phyloP scores from a whole-genome alignment of 2,888 invertebrate genomes.

The Platerodrilus igneus region DNA sequence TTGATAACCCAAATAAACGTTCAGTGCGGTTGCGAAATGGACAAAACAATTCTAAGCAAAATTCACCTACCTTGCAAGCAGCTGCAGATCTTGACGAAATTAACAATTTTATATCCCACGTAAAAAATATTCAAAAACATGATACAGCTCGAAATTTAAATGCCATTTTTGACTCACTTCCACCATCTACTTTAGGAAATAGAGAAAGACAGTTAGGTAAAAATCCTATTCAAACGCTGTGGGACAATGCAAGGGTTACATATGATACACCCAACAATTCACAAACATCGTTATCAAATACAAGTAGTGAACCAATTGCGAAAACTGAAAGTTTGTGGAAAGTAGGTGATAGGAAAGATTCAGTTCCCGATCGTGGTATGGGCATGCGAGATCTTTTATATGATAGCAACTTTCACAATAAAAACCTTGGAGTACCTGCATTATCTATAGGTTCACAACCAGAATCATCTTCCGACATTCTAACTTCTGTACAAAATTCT shows the following conservation, averaged over 20 bases:
- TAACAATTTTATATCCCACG: constrained; percentile 43
- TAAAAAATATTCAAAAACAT: constrained; percentile 37
- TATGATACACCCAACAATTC: too few species aligned
- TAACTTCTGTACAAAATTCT: constrained; percentile 4
- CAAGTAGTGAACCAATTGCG: too few species aligned
- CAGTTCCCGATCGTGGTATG: constrained; percentile 43
- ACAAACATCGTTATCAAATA: too few species aligned
- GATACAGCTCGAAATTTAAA: constrained; percentile 36
- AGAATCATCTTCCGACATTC: constrained; percentile 8
- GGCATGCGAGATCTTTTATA: constrained; percentile 16
- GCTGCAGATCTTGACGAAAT: constrained; percentile 41
- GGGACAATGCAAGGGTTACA: too few species aligned
- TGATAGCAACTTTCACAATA: background rate
- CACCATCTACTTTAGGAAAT: too few species aligned
- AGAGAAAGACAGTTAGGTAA: too few species aligned
- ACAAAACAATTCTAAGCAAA: too few species aligned
- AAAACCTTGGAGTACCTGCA: background rate
- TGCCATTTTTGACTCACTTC: constrained; percentile 27
- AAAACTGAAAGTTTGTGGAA: constrained; percentile 33
- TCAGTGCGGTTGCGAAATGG: too few species aligned
- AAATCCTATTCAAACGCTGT: too few species aligned
- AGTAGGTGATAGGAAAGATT: constrained; percentile 40
- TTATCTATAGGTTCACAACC: constrained; percentile 2
- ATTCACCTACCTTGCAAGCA: too few species aligned
- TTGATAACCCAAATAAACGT: too few species aligned